phyloP scores from a whole-genome alignment of 2,113 vertebrate genomes.

The Pitta sordida region DNA sequence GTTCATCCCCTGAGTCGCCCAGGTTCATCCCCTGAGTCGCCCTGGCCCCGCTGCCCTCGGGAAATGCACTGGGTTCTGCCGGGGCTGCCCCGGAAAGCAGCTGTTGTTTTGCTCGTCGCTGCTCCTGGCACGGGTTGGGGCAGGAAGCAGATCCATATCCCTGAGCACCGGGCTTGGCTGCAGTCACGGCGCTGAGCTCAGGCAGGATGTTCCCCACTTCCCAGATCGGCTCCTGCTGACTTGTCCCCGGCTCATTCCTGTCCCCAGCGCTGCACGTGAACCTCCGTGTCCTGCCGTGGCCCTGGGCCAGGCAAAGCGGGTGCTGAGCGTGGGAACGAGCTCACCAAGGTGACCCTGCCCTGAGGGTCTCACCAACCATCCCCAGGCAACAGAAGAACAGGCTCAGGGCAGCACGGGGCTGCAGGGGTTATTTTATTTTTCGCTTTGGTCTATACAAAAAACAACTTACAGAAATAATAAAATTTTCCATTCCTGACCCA shows the following conservation, averaged over 20 bases:
- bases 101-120: background rate
- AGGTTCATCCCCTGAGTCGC: accelerated
- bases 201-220: background rate
- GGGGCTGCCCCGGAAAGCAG: background rate
- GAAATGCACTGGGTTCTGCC: background rate
- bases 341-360: background rate
- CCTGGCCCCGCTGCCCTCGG: background rate
- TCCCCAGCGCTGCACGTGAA: accelerated
- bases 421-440: conserved; percentile 74
- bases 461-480: conserved; percentile 77
- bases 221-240: background rate
- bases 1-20: too few relatives aligned
- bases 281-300: accelerated
- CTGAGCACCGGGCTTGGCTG: background rate
- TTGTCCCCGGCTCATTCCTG: background rate
- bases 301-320: background rate
- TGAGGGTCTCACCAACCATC: accelerated
- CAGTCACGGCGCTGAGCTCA: background rate
- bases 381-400: background rate
- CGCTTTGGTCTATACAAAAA: conserved; percentile 84
- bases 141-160: conserved; percentile 12
- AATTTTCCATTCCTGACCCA: conserved; percentile 61
- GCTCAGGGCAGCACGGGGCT: background rate
- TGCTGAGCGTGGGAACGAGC: background rate
- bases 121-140: accelerated